phyloP scores from a whole-genome alignment of 2,113 vertebrate genomes.

The Etheostoma cragini region DNA sequence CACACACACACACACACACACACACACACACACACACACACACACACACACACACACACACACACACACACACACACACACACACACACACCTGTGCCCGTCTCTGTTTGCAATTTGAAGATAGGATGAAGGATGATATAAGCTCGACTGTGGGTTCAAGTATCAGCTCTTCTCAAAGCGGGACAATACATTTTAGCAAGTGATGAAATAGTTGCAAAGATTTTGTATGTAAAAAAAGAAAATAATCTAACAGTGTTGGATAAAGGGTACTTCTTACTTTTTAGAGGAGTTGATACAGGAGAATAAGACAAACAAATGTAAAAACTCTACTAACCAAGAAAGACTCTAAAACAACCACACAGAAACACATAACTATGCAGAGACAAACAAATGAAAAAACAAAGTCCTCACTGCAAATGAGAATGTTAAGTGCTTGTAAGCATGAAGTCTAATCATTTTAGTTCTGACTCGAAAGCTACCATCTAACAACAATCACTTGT shows the following conservation, averaged over 20 bases:
- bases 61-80: too few relatives aligned
- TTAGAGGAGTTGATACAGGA: neutral
- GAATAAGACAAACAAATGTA: neutral
- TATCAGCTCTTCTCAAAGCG: neutral
- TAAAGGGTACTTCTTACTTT: neutral
- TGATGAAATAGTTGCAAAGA: neutral
- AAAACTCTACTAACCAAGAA: neutral
- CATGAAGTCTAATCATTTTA: conserved; percentile 34
- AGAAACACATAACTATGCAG: conserved; percentile 1
- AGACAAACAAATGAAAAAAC: conserved; percentile 4
- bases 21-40: too few relatives aligned
- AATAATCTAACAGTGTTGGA: neutral
- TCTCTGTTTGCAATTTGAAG: neutral
- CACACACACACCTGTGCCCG: neutral
- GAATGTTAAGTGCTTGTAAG: conserved; percentile 20
- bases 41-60: too few relatives aligned
- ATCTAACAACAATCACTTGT: conserved; percentile 46
- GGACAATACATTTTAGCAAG: neutral
- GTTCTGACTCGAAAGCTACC: conserved; percentile 35
- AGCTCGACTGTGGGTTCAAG: neutral
- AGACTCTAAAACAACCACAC: neutral
- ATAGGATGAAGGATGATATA: neutral
- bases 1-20: neutral
- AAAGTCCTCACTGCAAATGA: conserved; percentile 32
- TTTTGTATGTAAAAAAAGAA: neutral